Conservation (phyloP, 2,113 vertebrate species). For the Hystrix cristata region DNA sequence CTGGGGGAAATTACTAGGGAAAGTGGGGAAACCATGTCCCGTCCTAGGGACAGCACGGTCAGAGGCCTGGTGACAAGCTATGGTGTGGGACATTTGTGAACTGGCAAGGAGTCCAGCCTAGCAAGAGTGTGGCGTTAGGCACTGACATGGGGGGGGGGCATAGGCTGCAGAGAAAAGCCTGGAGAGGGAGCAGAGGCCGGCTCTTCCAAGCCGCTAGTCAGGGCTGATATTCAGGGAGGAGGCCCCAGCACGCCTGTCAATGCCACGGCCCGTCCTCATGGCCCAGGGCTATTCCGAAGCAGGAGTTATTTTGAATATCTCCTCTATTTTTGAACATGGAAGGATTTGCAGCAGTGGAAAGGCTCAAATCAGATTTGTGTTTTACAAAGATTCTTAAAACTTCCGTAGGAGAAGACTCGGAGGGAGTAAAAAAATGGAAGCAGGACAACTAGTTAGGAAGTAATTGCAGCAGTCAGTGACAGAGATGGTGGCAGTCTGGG, state of each 20-base stretch:
- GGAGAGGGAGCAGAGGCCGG: neutral
- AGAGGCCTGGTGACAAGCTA: neutral
- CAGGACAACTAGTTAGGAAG: neutral
- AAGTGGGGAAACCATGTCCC: neutral
- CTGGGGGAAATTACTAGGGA: neutral
- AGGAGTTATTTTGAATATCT: slow-evolving; percentile 26
- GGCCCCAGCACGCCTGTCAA: neutral
- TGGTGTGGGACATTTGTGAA: neutral
- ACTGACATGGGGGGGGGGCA: neutral
- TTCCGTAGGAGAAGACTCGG: slow-evolving; percentile 24
- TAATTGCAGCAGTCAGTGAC: neutral
- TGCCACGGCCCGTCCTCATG: neutral
- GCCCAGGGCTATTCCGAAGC: neutral
- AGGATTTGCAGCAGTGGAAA: slow-evolving; percentile 10
- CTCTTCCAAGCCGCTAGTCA: neutral
- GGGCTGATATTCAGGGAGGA: neutral
- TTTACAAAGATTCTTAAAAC: slow-evolving; percentile 14
- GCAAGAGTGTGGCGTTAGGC: neutral
- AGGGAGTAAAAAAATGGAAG: slow-evolving; percentile 4
- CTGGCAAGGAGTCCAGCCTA: neutral
- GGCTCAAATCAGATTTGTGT: slow-evolving; percentile 11
- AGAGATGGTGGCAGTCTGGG: neutral
- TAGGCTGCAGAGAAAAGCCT: neutral
- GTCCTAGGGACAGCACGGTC: neutral
- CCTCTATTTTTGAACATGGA: neutral